phyloP scores from a whole-genome alignment of 2,888 invertebrate genomes.

The Anthoptus insignis region DNA sequence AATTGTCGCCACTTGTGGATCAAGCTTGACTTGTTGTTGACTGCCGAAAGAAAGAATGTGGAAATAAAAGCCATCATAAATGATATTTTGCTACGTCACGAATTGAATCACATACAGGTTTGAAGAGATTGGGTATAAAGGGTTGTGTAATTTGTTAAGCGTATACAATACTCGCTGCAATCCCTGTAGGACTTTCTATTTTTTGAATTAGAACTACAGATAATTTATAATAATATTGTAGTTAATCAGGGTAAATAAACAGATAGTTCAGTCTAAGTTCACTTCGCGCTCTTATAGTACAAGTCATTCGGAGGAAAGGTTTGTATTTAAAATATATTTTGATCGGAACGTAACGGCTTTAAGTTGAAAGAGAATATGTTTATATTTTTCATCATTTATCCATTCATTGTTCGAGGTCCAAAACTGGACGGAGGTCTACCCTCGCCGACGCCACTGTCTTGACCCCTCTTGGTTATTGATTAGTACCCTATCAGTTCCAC shows the following conservation, averaged over 20 bases:
- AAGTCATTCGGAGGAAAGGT: slow-evolving; percentile 54
- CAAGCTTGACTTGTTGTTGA: slow-evolving; percentile 52
- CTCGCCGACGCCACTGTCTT: background rate
- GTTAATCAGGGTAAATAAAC: slow-evolving; percentile 72
- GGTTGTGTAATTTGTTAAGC: slow-evolving; percentile 83
- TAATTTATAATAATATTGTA: slow-evolving; percentile 60
- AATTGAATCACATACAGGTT: slow-evolving; percentile 69
- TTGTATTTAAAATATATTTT: slow-evolving; percentile 40
- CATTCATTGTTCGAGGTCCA: background rate
- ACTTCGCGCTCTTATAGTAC: slow-evolving; percentile 55
- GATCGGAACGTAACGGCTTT: slow-evolving; percentile 34
- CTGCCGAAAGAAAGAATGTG: slow-evolving; percentile 50
- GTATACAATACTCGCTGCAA: slow-evolving; percentile 75
- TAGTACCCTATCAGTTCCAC: no score
- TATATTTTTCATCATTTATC: slow-evolving; percentile 12
- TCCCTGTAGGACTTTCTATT: slow-evolving; percentile 58
- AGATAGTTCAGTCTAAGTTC: slow-evolving; percentile 58
- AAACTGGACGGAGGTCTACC: background rate
- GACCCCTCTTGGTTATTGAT: no score
- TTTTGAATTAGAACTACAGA: slow-evolving; percentile 56
- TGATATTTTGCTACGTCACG: slow-evolving; percentile 65
- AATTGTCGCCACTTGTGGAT: slow-evolving; percentile 56
- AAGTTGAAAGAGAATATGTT: slow-evolving; percentile 1
- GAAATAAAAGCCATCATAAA: slow-evolving; percentile 52
- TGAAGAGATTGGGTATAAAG: slow-evolving; percentile 76